Conservation (phyloP, 2,888 invertebrate species). For the Rutpela maculata region DNA sequence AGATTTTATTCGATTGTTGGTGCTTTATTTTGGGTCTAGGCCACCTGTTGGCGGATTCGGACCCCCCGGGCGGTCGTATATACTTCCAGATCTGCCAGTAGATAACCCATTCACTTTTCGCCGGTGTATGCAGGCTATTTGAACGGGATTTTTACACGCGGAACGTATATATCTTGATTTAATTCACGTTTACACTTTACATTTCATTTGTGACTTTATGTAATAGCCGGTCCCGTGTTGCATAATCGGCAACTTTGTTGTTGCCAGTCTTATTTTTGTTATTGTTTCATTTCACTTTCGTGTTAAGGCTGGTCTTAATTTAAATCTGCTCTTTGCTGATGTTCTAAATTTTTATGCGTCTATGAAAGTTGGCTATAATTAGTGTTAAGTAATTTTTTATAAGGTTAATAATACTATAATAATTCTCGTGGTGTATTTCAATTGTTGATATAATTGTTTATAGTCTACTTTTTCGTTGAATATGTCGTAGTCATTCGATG, state of each 20-base stretch:
- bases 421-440: too few relatives aligned
- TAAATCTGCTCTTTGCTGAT: too few relatives aligned
- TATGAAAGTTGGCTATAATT: background rate
- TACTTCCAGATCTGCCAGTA: slow-evolving; percentile 15
- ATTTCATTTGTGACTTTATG: slow-evolving; percentile 29
- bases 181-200: slow-evolving; percentile 30
- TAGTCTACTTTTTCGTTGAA: too few relatives aligned
- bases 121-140: slow-evolving; percentile 7
- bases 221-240: slow-evolving; percentile 19
- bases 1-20: too few relatives aligned
- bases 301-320: background rate
- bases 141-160: slow-evolving; percentile 23
- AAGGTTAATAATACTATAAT: too few relatives aligned
- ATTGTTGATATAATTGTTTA: too few relatives aligned
- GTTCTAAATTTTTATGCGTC: too few relatives aligned
- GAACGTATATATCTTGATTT: slow-evolving; percentile 22
- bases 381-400: too few relatives aligned
- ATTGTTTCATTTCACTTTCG: background rate
- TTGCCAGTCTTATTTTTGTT: background rate
- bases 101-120: slow-evolving; percentile 33
- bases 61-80: background rate
- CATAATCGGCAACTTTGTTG: background rate
- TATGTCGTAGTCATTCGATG: too few relatives aligned
- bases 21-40: too few relatives aligned
- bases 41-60: slow-evolving; percentile 6